Base-by-base conservation (phyloP, 2,888 invertebrate species). In the Strigamia crassipes region DNA sequence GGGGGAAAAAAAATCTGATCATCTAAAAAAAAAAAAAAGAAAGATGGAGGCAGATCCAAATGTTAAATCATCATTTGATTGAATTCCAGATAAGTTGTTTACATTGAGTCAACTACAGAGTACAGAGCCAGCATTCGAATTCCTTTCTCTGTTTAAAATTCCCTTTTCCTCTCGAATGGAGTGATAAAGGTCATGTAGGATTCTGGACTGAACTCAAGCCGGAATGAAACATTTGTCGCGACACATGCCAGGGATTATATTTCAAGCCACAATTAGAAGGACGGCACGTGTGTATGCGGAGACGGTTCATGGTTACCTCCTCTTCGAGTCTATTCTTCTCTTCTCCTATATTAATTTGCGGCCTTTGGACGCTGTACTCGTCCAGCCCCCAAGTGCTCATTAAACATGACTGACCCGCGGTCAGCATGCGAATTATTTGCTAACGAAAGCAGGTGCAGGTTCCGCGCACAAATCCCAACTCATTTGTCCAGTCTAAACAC, bases 231-330 rank as follows among this genome's bases (percentile, higher is more conserved):
- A 66, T 23, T 27, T 23, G 27, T 66, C 66, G 31, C 66, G 66
- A 66, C 66, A 66, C 66, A 66, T 66, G 66, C 66, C 66, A 66
- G 13, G 66, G 23, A 66, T 66, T 66, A 66, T 66, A 66, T 66
- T 66, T 66, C 66, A 66, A 66, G 66, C 66, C 31, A 66, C 66
- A 66, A 66, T 66, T 66, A 66, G 66, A 66, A 66, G 66, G 66
- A 23, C 66, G 27, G 23, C 66, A 66, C 66, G 66, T 66, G 27
- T 31, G 66, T 66, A 9, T 31, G 51, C n/a, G 15, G 23, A 66
- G 66, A 31, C 23, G 66, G 66, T 27, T 23, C 66, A 31, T 31
- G 66, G 66, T 27, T 66, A 66, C 27, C 66, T n/a, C n/a, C n/a
- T n/a, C n/a, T 1, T 66, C 10, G 4, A 23, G 66, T 66, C 66